Percentiles rank a stretch among this genome's conserved stretches.
Evolutionary conservation across 1,140 invertebrate genomes (phyloP).

Genomic region (Leucophenga varia): DNA sequence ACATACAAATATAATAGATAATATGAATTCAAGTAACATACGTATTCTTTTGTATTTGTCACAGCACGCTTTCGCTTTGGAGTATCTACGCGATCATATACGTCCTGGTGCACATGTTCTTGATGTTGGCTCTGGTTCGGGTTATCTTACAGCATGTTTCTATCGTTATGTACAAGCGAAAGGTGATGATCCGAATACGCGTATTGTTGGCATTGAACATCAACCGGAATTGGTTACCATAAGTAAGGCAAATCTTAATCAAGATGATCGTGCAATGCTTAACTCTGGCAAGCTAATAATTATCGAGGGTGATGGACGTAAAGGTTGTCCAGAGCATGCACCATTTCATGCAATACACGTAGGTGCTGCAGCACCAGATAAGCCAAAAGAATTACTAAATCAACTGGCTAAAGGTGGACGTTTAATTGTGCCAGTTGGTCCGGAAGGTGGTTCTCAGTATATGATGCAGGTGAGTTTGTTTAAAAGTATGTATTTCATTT

Average conservation of each 20-base stretch:
- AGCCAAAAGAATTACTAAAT: slow-evolving; percentile 72
- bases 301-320: slow-evolving; percentile 79
- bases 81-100: slow-evolving; percentile 82
- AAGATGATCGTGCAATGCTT: slow-evolving; percentile 71
- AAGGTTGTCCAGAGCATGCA: slow-evolving; percentile 70
- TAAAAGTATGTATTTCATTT: neutral
- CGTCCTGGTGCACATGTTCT: slow-evolving; percentile 76
- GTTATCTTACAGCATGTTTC: slow-evolving; percentile 96
- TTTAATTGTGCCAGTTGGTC: slow-evolving; percentile 89
- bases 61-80: slow-evolving; percentile 90
- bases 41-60: neutral
- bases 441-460: slow-evolving; percentile 77
- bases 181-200: slow-evolving; percentile 66
- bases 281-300: slow-evolving; percentile 64
- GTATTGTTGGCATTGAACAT: slow-evolving; percentile 87
- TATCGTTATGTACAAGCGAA: slow-evolving; percentile 57
- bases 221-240: slow-evolving; percentile 79
- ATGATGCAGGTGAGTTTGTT: slow-evolving; percentile 65
- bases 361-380: slow-evolving; percentile 80
- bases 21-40: neutral
- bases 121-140: slow-evolving; percentile 95
- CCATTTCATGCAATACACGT: slow-evolving; percentile 94
- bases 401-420: slow-evolving; percentile 79
- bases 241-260: slow-evolving; percentile 74
- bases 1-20: neutral